Base-by-base conservation (phyloP, 2,888 invertebrate species). In the Zelleria hepariella region DNA sequence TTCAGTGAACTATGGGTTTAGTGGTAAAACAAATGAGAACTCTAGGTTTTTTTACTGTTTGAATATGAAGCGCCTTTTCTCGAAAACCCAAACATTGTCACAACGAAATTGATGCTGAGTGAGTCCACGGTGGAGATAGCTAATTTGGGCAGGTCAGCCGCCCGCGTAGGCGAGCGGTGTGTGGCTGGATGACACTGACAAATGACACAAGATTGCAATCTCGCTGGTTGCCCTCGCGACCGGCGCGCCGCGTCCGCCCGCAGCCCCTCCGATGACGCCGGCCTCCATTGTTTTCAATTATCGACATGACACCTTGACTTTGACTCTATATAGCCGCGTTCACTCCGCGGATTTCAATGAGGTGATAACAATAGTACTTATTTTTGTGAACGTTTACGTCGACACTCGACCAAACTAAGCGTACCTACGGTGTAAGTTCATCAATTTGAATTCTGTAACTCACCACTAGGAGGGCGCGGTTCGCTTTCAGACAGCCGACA, bases 191-290 rank as follows among this genome's bases (percentile, higher is more conserved):
- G 93, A 93, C 93, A 92, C 91, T 93, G 93, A 93, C 93, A 93
- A 93, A 93, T 93, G 93, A 92, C 87, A 82, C 86, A 83, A 92
- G 93, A 93, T 93, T 92, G 91, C 90, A 91, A 93, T 93, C 93
- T 92, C 87, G 90, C 32, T 42, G n/a, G 83, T 27, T 87, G 88
- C 89, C 86, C 85, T 85, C 82, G 80, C 74, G 69, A 23, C n/a
- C 18, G 7, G 27, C 23, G 25, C 49, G 52, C 32, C 51, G 58
- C 74, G 71, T 70, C 61, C 60, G 59, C 55, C 67, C 69, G 67
- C 73, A 78, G 74, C 82, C 83, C 85, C 82, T 82, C 80, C 82
- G 76, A 78, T 73, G 80, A 75, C 72, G 72, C 73, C 73, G 76
- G 72, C 76, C 82, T 83, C 86, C 87, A 87, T 87, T 87, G 87